These are phyloP conservation scores for Toxotes jaculatrix DNA, from an alignment of 2,113 vertebrate genomes.

Conservation along the genomic window DNA sequence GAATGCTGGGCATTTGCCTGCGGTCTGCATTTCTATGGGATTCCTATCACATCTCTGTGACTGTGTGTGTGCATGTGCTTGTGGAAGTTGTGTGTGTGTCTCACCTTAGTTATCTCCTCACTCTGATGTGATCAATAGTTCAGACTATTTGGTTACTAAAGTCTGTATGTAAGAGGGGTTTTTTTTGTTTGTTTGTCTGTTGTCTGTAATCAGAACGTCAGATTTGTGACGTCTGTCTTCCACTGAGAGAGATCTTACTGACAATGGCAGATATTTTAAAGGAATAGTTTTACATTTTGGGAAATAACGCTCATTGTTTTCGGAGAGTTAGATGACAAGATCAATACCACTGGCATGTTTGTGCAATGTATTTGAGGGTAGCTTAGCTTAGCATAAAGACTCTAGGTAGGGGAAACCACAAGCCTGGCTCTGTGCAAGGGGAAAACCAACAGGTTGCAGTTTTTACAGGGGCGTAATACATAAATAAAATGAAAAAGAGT, in stretches of 20 bases:
- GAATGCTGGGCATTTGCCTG: slow-evolving; percentile 47
- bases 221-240: neutral
- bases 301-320: neutral
- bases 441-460: neutral
- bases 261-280: neutral
- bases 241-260: no score
- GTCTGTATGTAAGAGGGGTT: no score
- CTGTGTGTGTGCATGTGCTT: neutral
- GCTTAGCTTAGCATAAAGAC: neutral
- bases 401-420: neutral
- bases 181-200: no score
- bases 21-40: slow-evolving; percentile 29
- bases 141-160: no score
- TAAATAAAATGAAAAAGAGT: no score
- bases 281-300: neutral
- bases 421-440: neutral
- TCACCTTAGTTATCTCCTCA: neutral
- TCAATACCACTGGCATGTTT: neutral
- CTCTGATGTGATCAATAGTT: neutral
- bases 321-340: neutral
- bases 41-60: slow-evolving; percentile 21
- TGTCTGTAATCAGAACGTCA: no score
- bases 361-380: neutral
- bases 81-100: neutral
- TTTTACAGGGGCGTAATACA: neutral